Base-by-base conservation (phyloP, 2,888 invertebrate species). In the Lycophotia porphyrea region DNA sequence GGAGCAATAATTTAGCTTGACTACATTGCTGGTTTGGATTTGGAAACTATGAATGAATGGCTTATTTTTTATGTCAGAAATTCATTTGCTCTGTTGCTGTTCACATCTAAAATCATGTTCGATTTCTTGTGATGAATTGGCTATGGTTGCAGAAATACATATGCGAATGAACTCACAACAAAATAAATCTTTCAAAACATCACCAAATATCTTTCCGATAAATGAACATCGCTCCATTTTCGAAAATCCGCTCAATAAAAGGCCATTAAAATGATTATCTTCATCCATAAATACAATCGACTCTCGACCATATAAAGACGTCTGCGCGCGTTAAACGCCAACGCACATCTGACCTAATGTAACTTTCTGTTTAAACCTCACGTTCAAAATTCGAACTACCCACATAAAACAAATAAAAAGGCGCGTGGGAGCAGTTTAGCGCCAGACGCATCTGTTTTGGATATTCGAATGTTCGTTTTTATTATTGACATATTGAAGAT, bases 311-410 rank as follows among this genome's bases (percentile, higher is more conserved):
- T 86, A 87, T 81, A 88, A 79, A 85, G 81, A 90, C 88, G 86
- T 88, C 86, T 74, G 84, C 42, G 47, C 84, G 64, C 78, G 76
- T 80, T 86, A 68, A 78, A 87, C 91, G 89, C 92, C 93, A 89
- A 91, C 92, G 89, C 91, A 74, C 76, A 80, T 90, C 79, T 91
- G 88, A 87, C 83, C 86, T 86, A 69, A 84, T 80, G 75, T 82
- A 34, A 76, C 77, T 78, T 80, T 84, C 84, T 81, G 82, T 85
- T 80, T 68, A 76, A 87, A 83, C 76, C 47, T 76, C 60, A 69
- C 74, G 67, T 85, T 88, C 84, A 76, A 89, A 86, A 86, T 87
- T 85, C 75, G 42, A 84, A 84, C 88, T 88, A 88, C 88, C 88
- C 87, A 89, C 89, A 71, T 86, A 60, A 80, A 72, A 79, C 81